Evolutionary conservation across 2,797 vertebrate genomes (phyloP).

Genomic region (Oryzias dopingdopingensis): DNA sequence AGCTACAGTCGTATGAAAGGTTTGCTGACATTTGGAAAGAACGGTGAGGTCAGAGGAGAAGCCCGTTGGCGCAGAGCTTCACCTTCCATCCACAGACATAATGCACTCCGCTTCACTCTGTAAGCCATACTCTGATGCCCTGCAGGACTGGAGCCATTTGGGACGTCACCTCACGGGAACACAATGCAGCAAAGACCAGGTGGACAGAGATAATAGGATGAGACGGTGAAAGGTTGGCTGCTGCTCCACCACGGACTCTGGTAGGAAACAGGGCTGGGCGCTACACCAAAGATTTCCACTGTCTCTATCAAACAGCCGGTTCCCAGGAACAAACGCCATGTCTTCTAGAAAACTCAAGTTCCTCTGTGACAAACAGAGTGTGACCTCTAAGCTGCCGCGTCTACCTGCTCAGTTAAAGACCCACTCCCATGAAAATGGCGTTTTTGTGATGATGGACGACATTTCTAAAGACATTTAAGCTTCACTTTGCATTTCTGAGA

Average conservation of each 20-base stretch:
- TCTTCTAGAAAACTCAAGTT: too few species aligned
- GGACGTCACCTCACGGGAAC: constrained; percentile 61
- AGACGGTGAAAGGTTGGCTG: constrained; percentile 49
- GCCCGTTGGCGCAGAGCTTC: neutral
- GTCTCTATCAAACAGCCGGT: too few species aligned
- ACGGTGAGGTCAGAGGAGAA: neutral
- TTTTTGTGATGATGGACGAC: too few species aligned
- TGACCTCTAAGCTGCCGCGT: too few species aligned
- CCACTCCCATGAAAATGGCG: too few species aligned
- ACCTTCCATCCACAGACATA: constrained; percentile 72
- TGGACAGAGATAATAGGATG: constrained; percentile 41
- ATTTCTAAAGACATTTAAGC: too few species aligned
- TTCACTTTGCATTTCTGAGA: too few species aligned
- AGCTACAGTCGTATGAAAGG: constrained; percentile 25
- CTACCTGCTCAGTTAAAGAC: too few species aligned
- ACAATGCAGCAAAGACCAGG: constrained; percentile 74
- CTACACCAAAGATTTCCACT: too few species aligned
- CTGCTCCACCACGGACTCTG: constrained; percentile 38
- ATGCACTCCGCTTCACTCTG: constrained; percentile 76
- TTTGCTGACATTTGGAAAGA: constrained; percentile 2
- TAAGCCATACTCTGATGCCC: constrained; percentile 68
- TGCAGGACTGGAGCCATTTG: constrained; percentile 55
- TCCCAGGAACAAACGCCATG: too few species aligned
- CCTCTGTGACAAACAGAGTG: too few species aligned
- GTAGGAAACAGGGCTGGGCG: constrained; percentile 8